Base-by-base conservation (phyloP, 2,113 vertebrate genomes). In the Danionella cerebrum region DNA sequence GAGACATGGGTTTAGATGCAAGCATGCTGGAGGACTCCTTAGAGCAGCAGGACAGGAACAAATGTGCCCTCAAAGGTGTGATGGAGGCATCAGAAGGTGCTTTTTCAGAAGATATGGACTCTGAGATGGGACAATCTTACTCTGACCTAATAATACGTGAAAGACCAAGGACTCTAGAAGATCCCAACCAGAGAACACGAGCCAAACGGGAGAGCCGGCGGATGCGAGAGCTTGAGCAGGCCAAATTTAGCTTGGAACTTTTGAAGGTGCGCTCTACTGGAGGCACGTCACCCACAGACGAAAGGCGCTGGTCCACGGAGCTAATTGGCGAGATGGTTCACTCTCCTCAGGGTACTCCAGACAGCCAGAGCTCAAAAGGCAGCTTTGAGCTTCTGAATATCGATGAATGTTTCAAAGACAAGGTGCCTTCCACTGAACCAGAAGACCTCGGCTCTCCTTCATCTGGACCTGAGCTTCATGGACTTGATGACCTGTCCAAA, bases 221-320 rank as follows among this genome's bases (percentile, higher is more conserved):
- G 71, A 95, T 96, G 93, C 88, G 97, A 58, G 97, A 99, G 62
- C 73, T 99, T 71, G 96, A 99, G 16, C 97, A 99, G 79, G 97
- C 96, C 0, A 91, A 93, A 70, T 99, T 98, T 79, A 98, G 96
- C 79, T 85, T 99, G 81, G 94, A 97, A 77, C 83, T 98, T 68
- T 90, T 97, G 0, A 98, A 98, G 79, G 95, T 97, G 1, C 90
- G 96, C 5, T 92, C 93, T 21, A 93, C 87, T 0, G 84, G 91
- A 0, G 86, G 88, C 0, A 69, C 85, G 0, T 96, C 95, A 0
- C 93, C 95, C 1, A 89, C 93, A 0, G 95, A 97, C 35, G 95
- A 98, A 51, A 86, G 78, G 0, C 87, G 88, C 36, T 95, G 92
- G 92, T 91, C 93, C 25, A 53, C 87, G 0, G 95, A 98, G 74